These are phyloP conservation scores for Aplysina aerophoba DNA, from an alignment of 37 sponge, comb jelly and placozoan genomes.

Conservation along the genomic window DNA sequence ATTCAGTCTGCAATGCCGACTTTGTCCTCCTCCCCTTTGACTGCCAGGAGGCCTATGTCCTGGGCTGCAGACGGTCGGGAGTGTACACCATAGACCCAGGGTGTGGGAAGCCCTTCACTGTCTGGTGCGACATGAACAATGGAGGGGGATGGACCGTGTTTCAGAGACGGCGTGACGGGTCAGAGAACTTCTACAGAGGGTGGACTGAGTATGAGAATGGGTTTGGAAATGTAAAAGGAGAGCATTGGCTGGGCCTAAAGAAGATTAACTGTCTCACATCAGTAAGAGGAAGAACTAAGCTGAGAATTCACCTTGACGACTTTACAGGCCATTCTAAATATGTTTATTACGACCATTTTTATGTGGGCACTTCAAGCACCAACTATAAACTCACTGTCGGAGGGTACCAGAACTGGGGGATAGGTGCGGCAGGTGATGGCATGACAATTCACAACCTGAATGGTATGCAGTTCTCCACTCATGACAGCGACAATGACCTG, in stretches of 20 bases:
- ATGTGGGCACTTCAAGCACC: no score
- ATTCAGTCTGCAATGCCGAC: no score
- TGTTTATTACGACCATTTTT: no score
- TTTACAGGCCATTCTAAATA: no score
- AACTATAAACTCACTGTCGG: background rate
- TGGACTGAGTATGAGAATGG: background rate
- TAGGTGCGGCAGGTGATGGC: background rate
- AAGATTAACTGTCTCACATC: background rate
- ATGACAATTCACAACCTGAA: background rate
- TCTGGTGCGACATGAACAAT: background rate
- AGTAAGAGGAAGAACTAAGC: no score
- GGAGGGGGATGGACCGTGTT: constrained; percentile 21
- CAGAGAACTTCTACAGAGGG: background rate
- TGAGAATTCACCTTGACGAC: no score
- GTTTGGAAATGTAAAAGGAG: background rate
- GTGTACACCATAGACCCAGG: constrained; percentile 3
- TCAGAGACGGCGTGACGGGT: background rate
- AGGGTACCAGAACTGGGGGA: no score
- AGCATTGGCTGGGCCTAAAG: background rate
- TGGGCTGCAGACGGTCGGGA: background rate
- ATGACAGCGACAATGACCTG: constrained; percentile 38
- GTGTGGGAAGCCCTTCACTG: background rate
- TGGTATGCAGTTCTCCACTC: constrained; percentile 37
- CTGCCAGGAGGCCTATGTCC: background rate
- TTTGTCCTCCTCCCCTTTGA: no score